Conservation (phyloP, 2,888 invertebrate species). For the Xanthorhoe designata region DNA sequence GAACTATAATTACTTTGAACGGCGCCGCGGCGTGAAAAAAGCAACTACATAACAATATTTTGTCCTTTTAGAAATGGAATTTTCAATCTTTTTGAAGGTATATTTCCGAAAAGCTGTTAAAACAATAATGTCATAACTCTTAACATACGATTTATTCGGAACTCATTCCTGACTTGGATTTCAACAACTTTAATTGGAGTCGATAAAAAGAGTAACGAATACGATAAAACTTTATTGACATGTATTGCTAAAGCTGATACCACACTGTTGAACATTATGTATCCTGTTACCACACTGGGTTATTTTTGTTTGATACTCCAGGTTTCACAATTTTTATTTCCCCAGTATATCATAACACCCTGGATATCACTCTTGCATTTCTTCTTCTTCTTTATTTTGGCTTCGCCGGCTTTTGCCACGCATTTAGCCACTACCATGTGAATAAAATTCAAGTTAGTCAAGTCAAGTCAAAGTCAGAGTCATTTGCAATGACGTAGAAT, state of each 20-base stretch:
- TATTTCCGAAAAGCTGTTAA: neutral
- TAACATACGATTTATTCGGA: conserved; percentile 11
- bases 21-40: no score
- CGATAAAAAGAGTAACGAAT: conserved; percentile 16
- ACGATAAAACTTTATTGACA: conserved; percentile 22
- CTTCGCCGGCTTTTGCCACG: no score
- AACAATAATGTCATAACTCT: conserved; percentile 16
- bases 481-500: no score
- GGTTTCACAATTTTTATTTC: no score
- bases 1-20: no score
- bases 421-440: no score
- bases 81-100: neutral
- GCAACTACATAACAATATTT: neutral
- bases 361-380: no score
- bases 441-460: no score
- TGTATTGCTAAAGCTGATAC: conserved; percentile 13
- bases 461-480: no score
- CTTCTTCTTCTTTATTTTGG: no score
- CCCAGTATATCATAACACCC: no score
- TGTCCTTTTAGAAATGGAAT: neutral
- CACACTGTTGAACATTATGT: neutral
- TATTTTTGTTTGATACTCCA: no score
- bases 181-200: conserved; percentile 24
- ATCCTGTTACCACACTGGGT: neutral
- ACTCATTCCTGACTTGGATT: conserved; percentile 14